Evolutionary conservation across 2,797 vertebrate genomes (phyloP).

Genomic region (Nyctibius grandis): DNA sequence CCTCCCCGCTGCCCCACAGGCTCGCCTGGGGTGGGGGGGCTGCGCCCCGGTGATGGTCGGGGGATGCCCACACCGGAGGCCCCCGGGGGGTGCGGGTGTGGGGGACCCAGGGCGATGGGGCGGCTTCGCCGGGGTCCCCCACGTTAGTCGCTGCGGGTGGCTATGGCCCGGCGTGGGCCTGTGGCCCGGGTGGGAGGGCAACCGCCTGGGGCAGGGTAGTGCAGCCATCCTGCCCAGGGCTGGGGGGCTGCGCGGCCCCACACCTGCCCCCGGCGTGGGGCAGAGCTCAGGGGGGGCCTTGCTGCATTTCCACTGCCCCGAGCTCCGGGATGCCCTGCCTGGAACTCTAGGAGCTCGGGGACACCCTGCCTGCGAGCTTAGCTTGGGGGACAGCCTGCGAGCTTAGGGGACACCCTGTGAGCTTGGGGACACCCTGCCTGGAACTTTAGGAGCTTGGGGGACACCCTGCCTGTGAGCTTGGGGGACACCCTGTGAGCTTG

Average conservation of each 20-base stretch:
- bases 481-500: not conserved
- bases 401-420: not conserved
- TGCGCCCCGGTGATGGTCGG: not conserved
- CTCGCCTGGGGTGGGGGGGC: no score
- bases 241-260: not conserved
- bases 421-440: not conserved
- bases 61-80: not conserved
- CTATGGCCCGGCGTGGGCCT: not conserved
- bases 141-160: not conserved
- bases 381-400: not conserved
- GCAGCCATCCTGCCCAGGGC: fast-evolving
- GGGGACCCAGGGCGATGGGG: not conserved
- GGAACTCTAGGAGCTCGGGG: not conserved
- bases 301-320: fast-evolving
- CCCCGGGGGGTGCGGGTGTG: not conserved
- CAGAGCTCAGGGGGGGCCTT: not conserved
- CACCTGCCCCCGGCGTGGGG: fast-evolving
- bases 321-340: not conserved
- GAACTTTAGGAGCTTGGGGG: not conserved
- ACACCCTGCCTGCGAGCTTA: not conserved
- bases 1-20: not conserved
- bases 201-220: not conserved
- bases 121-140: not conserved
- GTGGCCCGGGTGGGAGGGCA: not conserved
- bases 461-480: not conserved